These are phyloP conservation scores for Cotesia congregata DNA, from an alignment of 2,888 invertebrate species.

Conservation along the genomic window DNA sequence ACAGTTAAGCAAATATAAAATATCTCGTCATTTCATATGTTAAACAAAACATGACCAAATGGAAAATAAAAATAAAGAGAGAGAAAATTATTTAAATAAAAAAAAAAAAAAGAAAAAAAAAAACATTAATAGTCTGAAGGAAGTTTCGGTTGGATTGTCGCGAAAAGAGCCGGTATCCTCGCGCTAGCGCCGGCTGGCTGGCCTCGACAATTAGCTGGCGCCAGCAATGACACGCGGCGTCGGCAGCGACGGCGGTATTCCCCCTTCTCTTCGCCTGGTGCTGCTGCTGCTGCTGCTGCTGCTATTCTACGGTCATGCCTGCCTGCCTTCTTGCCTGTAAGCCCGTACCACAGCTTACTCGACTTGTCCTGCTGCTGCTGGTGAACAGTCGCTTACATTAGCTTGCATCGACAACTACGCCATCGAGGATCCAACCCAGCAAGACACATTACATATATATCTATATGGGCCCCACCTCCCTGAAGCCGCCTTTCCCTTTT, in stretches of 20 bases:
- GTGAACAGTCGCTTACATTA: slow-evolving; percentile 32
- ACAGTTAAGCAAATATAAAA: neutral
- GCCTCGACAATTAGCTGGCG: slow-evolving; percentile 69
- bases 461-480: slow-evolving; percentile 22
- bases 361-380: slow-evolving; percentile 48
- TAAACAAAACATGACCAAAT: slow-evolving; percentile 7
- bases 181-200: slow-evolving; percentile 59
- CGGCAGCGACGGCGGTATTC: slow-evolving; percentile 52
- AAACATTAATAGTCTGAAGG: slow-evolving; percentile 23
- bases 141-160: slow-evolving; percentile 39
- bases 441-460: slow-evolving; percentile 20
- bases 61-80: neutral
- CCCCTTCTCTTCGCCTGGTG: slow-evolving; percentile 48
- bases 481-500: slow-evolving; percentile 42
- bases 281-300: slow-evolving; percentile 57
- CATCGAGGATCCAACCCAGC: slow-evolving; percentile 43
- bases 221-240: slow-evolving; percentile 68
- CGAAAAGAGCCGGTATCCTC: slow-evolving; percentile 43
- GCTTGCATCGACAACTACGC: slow-evolving; percentile 26
- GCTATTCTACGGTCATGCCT: slow-evolving; percentile 30
- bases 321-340: slow-evolving; percentile 28
- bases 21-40: neutral
- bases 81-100: slow-evolving; percentile 1
- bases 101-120: slow-evolving; percentile 1
- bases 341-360: neutral